Evolutionary conservation across 2,888 invertebrate genomes (phyloP).

Genomic region (Patella ulyssiponensis): DNA sequence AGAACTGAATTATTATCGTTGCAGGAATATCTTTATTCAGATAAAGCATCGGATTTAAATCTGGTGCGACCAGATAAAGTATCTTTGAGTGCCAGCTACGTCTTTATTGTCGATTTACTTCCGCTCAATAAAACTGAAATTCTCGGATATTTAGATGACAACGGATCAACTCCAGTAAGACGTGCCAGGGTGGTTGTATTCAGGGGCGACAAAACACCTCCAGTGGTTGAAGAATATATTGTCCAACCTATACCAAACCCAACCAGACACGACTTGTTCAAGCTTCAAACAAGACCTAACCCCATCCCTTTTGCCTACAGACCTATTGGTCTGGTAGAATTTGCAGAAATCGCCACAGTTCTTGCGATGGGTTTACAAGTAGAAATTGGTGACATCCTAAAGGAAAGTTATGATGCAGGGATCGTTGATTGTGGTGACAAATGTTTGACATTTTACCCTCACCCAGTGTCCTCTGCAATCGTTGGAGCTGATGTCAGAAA

Average conservation of each 20-base stretch:
- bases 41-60: slow-evolving; percentile 35
- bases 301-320: slow-evolving; percentile 48
- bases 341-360: slow-evolving; percentile 16
- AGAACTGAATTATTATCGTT: slow-evolving; percentile 39
- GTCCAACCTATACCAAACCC: slow-evolving; percentile 57
- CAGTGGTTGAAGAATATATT: slow-evolving; percentile 50
- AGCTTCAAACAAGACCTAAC: slow-evolving; percentile 23
- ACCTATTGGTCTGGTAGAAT: slow-evolving; percentile 48
- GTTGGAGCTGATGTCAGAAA: slow-evolving; percentile 39
- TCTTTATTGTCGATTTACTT: slow-evolving; percentile 47
- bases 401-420: slow-evolving; percentile 54
- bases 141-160: slow-evolving; percentile 38
- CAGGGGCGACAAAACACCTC: slow-evolving; percentile 45
- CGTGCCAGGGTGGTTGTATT: slow-evolving; percentile 49
- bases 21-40: slow-evolving; percentile 33
- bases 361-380: slow-evolving; percentile 34
- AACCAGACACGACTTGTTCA: slow-evolving; percentile 30
- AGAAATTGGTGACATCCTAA: slow-evolving; percentile 44
- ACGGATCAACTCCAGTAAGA: slow-evolving; percentile 40
- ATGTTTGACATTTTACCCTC: slow-evolving; percentile 44
- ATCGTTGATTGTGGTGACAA: slow-evolving; percentile 44
- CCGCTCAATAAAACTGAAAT: slow-evolving; percentile 45
- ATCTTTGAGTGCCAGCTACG: slow-evolving; percentile 29
- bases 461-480: slow-evolving; percentile 42
- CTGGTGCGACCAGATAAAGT: slow-evolving; percentile 25